Evolutionary conservation across 2,888 invertebrate species (phyloP).

Genomic region (Gonocerus acuteangulatus): DNA sequence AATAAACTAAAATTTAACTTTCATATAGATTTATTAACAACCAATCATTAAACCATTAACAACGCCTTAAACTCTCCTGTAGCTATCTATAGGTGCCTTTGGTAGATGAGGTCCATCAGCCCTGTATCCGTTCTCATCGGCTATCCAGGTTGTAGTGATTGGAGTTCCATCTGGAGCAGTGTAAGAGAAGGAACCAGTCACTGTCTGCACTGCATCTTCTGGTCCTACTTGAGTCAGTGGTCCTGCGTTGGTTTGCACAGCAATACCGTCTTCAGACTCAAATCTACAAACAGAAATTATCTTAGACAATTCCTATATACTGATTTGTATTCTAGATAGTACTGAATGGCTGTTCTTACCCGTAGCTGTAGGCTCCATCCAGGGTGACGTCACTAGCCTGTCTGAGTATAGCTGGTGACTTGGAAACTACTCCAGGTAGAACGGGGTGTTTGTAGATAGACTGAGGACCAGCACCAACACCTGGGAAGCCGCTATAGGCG

Average conservation of each 20-base stretch:
- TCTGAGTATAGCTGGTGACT: conserved; percentile 53
- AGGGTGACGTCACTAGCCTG: conserved; percentile 54
- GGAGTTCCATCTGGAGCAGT: conserved; percentile 58
- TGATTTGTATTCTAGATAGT: neutral
- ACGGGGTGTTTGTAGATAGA: neutral
- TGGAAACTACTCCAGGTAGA: conserved; percentile 39
- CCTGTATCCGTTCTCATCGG: conserved; percentile 63
- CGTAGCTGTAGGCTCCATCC: conserved; percentile 56
- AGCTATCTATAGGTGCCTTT: conserved; percentile 40
- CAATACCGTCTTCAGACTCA: conserved; percentile 65
- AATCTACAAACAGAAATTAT: conserved; percentile 46
- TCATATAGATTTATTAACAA: too few species aligned
- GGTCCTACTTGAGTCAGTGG: conserved; percentile 61
- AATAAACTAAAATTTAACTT: too few species aligned
- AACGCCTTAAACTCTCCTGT: too few species aligned
- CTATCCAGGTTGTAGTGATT: conserved; percentile 52
- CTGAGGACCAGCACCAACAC: neutral
- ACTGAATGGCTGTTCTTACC: too few species aligned
- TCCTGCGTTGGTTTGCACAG: conserved; percentile 56
- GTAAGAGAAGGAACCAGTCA: conserved; percentile 68
- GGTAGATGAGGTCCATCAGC: conserved; percentile 50
- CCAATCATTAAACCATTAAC: too few species aligned
- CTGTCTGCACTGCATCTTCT: conserved; percentile 55
- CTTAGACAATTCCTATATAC: neutral
- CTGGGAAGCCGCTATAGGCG: too few species aligned